Base-by-base conservation (phyloP, 2,888 invertebrate species). In the Rotaria macrura region DNA sequence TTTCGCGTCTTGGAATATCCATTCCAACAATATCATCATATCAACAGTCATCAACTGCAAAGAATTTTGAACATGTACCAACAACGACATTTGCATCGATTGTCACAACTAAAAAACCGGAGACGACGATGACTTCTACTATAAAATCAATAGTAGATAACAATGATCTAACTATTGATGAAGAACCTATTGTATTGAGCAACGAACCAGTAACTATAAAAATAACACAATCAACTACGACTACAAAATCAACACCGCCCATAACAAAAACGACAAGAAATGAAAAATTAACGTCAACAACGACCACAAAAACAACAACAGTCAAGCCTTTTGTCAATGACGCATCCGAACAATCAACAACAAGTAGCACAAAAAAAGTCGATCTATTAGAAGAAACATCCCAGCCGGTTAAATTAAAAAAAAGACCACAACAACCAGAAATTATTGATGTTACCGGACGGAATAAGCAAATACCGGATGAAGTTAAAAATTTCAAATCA, bases 401-500 rank as follows among this genome's bases (percentile, higher is more conserved):
- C 9, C 40, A 38, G 43, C 2, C 23, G 0, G 74, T 43, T n/a
- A 79, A 79, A 25, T 25, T 43, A 14, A 3, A 79, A 40, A 79
- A 79, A 43, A 14, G 1, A 5, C 0, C 9, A 43, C 25, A 43
- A 43, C 12, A 43, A n/a, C 43, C 43, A 2, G n/a, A 79, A n/a
- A 43, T 79, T 1, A 43, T 79, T 12, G 79, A 79, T 79, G 79
- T 79, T 14, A 79, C 79, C 17, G 79, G 79, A 25, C 23, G 43
- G 12, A 25, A 79, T 79, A 40, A 79, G 25, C 43, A 79, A 79
- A 43, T 79, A 9, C 79, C 79, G 4, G 79, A 79, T 43, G 79
- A n/a, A 79, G 79, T 79, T 9, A 79, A 79, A 79, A 79, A 79
- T 43, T 79, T 79, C 43, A 79, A 79, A 43, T n/a, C 40, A 79